These are phyloP conservation scores for Camelus bactrianus DNA, from an alignment of 2,113 vertebrate genomes.

Conservation along the genomic window DNA sequence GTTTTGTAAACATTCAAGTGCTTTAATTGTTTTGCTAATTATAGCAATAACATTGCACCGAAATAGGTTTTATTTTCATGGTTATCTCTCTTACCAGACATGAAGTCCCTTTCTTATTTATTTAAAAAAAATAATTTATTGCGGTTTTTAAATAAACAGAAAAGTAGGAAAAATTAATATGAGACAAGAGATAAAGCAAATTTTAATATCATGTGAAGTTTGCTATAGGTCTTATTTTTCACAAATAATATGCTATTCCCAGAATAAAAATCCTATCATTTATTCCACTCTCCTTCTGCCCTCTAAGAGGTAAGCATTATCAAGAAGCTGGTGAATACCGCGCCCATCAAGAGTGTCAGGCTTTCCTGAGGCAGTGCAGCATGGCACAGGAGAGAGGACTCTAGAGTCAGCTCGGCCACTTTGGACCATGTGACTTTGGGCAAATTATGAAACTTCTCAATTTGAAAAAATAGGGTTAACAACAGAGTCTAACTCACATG, in stretches of 20 bases:
- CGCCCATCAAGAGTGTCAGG: too few species aligned
- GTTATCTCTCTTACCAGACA: neutral
- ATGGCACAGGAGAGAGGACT: neutral
- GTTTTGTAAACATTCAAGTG: neutral
- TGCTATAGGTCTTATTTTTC: neutral
- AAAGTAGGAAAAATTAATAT: neutral
- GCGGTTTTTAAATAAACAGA: neutral
- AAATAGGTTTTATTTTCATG: constrained; percentile 22
- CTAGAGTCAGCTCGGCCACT: neutral
- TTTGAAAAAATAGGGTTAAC: neutral
- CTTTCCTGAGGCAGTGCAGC: neutral
- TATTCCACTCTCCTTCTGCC: neutral
- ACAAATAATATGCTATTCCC: neutral
- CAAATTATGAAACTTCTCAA: neutral
- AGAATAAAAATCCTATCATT: neutral
- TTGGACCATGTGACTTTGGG: neutral
- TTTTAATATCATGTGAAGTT: neutral
- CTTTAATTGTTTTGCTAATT: constrained; percentile 39
- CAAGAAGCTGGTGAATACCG: neutral
- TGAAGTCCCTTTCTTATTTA: neutral
- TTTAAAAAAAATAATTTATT: neutral
- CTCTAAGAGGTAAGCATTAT: neutral
- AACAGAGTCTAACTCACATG: neutral
- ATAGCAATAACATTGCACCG: neutral
- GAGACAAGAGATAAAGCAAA: neutral